Conservation (phyloP, 2,888 invertebrate species). For the Gnatocerus cornutus region DNA sequence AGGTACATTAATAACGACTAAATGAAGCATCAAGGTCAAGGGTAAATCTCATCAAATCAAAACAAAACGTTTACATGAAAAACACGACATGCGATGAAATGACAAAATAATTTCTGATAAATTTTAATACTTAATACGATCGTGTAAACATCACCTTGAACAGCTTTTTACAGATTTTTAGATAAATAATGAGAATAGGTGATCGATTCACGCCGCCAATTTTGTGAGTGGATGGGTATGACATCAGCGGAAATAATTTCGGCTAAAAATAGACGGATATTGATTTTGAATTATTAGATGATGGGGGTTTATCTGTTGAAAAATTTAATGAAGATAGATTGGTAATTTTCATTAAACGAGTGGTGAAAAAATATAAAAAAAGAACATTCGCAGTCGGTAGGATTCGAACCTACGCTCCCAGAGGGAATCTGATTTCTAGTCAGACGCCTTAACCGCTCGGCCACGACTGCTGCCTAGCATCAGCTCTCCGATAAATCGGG, state of each 20-base stretch:
- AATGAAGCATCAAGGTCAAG: too few species aligned
- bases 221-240: not conserved
- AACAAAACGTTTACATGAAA: conserved; percentile 24
- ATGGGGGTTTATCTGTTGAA: not conserved
- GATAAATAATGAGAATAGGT: conserved; percentile 3
- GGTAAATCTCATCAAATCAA: conserved; percentile 23
- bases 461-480: conserved; percentile 79
- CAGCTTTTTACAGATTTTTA: conserved; percentile 2
- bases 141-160: conserved; percentile 19
- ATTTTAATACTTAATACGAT: conserved; percentile 6
- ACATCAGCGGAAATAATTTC: not conserved
- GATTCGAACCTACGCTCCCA: conserved; percentile 94
- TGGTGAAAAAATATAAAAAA: conserved; percentile 2
- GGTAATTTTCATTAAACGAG: not conserved
- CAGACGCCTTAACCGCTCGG: conserved; percentile 93
- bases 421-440: conserved; percentile 93
- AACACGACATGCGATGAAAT: conserved; percentile 4
- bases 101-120: conserved; percentile 22
- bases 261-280: conserved; percentile 5
- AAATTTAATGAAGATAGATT: not conserved
- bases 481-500: not conserved
- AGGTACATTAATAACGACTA: too few species aligned
- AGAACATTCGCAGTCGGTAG: conserved; percentile 80
- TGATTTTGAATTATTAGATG: not conserved
- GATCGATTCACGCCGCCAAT: conserved; percentile 14